Conservation (phyloP, 2,113 vertebrate genomes). For the Callospermophilus lateralis region DNA sequence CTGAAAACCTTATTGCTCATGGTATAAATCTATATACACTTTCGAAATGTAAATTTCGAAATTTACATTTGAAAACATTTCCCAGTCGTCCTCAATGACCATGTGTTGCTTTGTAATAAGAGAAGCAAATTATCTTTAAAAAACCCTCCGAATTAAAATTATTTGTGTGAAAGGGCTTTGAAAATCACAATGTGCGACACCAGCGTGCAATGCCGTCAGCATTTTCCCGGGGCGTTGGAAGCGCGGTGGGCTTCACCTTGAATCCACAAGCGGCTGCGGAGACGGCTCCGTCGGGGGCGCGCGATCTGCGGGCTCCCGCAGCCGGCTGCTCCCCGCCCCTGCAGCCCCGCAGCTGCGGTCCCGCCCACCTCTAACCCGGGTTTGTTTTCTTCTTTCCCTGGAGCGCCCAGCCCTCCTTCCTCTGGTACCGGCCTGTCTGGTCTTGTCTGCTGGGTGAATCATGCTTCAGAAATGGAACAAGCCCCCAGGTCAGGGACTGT, state of each 20-base stretch:
- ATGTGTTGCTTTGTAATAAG: constrained; percentile 40
- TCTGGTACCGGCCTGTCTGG: constrained; percentile 47
- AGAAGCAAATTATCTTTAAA: constrained; percentile 30
- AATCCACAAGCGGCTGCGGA: not conserved
- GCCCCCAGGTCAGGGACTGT: constrained; percentile 38
- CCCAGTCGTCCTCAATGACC: not conserved
- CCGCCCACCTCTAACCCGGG: not conserved
- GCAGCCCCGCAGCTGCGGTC: not conserved
- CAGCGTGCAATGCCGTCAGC: not conserved
- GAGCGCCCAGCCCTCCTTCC: not conserved
- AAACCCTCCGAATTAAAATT: not conserved
- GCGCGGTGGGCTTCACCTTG: not conserved
- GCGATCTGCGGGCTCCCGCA: not conserved
- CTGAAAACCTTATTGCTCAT: constrained; percentile 38
- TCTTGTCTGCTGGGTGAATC: constrained; percentile 73
- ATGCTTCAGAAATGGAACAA: constrained; percentile 62
- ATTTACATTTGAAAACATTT: not conserved
- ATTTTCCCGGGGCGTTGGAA: constrained; percentile 34
- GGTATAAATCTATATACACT: not conserved
- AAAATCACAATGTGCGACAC: not conserved
- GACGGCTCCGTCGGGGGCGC: not conserved
- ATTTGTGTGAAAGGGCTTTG: not conserved
- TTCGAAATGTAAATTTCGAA: not conserved
- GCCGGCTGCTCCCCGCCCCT: not conserved
- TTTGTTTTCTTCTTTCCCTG: constrained; percentile 38